Evolutionary conservation across 2,797 vertebrate species (phyloP), one percentile per base, ranked within the genome.

Genomic region (Acanthornis magna): DNA sequence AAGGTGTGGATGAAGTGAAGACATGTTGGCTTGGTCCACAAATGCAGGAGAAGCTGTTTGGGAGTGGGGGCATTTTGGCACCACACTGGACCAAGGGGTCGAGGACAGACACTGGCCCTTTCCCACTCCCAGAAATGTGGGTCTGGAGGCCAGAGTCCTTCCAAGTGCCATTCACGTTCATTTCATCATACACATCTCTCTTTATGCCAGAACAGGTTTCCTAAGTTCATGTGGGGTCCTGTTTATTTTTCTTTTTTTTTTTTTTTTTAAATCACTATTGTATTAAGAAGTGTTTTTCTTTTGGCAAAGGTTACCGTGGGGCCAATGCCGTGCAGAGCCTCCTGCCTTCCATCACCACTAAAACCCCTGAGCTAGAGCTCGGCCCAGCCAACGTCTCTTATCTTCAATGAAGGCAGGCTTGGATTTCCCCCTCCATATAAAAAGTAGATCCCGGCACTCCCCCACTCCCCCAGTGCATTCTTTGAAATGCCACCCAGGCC

Each of bases 401-500:
- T 84, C 95, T 95, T 47, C 75, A 73, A 16, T 18, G 73, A 65
- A 67, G 88, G 76, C 89, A 79, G 85, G 79, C 66, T 93, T 94
- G 82, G 74, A 71, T 91, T 96, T 77, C 81, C 75, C 91, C 62
- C 4, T 5, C 57, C 5, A 0, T 32, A 91, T 75, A 85, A 85
- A 94, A 89, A 88, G 58, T 32, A 74, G 84, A 95, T 58, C 81
- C 72, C 10, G 11, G 72, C 5, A 13, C 91, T 92, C 83, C 80
- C 85, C 77, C 74, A 89, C 93, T 91, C 54, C 67, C 79, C 73
- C 54, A 76, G 70, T 23, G 78, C 75, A 86, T 93, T 91, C 88
- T 93, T 94, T 88, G 48, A 96, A 94, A 95, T 94, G 85, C 93
- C 95, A 96, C 94, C 93, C 93, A 96, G 78, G 45, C 93, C 95